phyloP scores from a whole-genome alignment of 2,113 vertebrate species.

The Sarotherodon lohbergeri region DNA sequence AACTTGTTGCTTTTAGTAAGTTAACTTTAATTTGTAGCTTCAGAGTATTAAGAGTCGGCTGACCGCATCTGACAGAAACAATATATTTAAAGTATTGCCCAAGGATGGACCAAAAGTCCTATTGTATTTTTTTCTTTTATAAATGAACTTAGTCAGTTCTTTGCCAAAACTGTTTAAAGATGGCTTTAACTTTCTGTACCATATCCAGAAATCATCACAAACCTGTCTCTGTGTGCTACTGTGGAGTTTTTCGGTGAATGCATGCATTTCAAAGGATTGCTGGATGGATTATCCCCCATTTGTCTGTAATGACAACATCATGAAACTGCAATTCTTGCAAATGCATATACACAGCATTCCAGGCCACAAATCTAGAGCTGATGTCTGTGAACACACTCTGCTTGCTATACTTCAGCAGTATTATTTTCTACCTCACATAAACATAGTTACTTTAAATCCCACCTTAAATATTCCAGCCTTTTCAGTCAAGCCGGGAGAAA shows the following conservation, averaged over 20 bases:
- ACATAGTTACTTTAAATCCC: background rate
- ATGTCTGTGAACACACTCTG: background rate
- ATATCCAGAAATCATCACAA: background rate
- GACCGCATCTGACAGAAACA: background rate
- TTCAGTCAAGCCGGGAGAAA: background rate
- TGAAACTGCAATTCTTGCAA: background rate
- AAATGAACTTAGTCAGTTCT: background rate
- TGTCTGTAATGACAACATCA: background rate
- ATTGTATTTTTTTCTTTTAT: background rate
- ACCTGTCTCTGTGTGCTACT: background rate
- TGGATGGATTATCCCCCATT: background rate
- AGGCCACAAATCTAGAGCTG: background rate
- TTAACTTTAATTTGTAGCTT: background rate
- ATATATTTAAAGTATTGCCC: background rate
- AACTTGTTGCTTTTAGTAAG: background rate
- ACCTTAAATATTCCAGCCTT: background rate
- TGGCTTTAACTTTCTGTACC: background rate
- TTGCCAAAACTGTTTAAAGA: background rate
- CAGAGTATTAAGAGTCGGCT: background rate
- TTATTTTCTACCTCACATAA: slow-evolving; percentile 12
- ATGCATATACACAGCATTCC: background rate
- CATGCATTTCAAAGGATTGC: background rate
- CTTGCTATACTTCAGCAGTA: background rate
- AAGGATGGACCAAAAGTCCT: background rate
- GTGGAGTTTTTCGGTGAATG: background rate